Evolutionary conservation across 2,888 invertebrate genomes (phyloP).

Genomic region (Mesochorus sp.): DNA sequence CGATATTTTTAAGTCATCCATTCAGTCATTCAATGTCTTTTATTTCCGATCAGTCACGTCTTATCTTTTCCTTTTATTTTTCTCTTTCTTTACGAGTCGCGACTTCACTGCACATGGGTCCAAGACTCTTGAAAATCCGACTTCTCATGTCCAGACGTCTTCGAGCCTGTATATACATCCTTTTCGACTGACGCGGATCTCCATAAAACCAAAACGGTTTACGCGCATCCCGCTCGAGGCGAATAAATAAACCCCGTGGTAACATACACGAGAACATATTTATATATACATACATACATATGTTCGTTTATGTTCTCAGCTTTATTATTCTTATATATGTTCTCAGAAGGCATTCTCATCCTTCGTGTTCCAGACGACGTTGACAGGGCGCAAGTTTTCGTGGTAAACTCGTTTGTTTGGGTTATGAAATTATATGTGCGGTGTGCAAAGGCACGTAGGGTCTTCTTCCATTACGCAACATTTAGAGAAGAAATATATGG

Average conservation of each 20-base stretch:
- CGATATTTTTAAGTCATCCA: too few relatives aligned
- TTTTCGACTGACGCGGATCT: background rate
- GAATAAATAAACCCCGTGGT: background rate
- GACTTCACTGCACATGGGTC: too few relatives aligned
- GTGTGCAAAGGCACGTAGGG: conserved; percentile 38
- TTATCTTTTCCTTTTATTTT: too few relatives aligned
- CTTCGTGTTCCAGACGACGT: conserved; percentile 12
- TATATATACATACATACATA: background rate
- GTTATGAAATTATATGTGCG: conserved; percentile 50
- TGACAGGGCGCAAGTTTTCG: conserved; percentile 53
- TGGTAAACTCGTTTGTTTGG: conserved; percentile 58
- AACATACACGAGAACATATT: background rate
- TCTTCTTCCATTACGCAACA: conserved; percentile 30
- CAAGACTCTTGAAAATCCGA: too few relatives aligned
- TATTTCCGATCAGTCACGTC: too few relatives aligned
- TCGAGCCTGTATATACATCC: background rate
- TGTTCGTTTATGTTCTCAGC: conserved; percentile 49
- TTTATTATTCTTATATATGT: conserved; percentile 47
- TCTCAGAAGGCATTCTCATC: conserved; percentile 44
- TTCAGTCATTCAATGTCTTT: too few relatives aligned
- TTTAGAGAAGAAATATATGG: conserved; percentile 3
- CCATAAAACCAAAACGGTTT: background rate
- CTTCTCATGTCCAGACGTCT: too few relatives aligned
- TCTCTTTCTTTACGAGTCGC: too few relatives aligned
- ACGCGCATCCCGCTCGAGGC: background rate